phyloP scores from a whole-genome alignment of 1,140 invertebrate species.

The Drosophila nikananu region DNA sequence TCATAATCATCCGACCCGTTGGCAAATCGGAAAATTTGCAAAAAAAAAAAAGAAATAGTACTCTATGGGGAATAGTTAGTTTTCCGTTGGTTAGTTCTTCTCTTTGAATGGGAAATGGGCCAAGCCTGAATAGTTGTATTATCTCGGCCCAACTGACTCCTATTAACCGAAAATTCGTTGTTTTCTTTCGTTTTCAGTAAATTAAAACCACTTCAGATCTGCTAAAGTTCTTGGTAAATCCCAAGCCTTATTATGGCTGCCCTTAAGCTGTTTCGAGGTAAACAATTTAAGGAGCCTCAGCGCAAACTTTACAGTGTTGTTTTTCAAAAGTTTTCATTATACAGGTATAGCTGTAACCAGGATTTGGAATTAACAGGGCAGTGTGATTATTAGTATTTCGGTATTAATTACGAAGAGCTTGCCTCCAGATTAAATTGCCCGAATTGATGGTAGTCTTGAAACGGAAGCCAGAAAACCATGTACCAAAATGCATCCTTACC shows the following conservation, averaged over 20 bases:
- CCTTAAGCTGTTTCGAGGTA: constrained; percentile 1
- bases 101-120: not conserved
- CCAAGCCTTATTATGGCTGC: constrained; percentile 4
- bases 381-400: not conserved
- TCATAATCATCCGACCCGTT: constrained; percentile 44
- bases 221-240: constrained; percentile 12
- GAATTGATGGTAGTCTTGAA: not conserved
- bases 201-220: constrained; percentile 11
- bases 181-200: constrained; percentile 5
- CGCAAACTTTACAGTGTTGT: not conserved
- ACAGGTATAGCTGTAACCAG: not conserved
- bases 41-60: constrained; percentile 14
- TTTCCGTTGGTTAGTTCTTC: constrained; percentile 7
- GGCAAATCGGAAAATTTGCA: constrained; percentile 19
- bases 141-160: not conserved
- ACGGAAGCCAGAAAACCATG: not conserved
- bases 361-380: not conserved
- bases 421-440: not conserved
- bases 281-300: constrained; percentile 14
- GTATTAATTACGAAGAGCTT: not conserved
- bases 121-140: not conserved
- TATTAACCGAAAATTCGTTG: not conserved
- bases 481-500: constrained; percentile 5
- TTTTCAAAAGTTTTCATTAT: constrained; percentile 5
- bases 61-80: constrained; percentile 8